These are phyloP conservation scores for Drosophila watanabei DNA, from an alignment of 1,140 invertebrate genomes.

Conservation along the genomic window DNA sequence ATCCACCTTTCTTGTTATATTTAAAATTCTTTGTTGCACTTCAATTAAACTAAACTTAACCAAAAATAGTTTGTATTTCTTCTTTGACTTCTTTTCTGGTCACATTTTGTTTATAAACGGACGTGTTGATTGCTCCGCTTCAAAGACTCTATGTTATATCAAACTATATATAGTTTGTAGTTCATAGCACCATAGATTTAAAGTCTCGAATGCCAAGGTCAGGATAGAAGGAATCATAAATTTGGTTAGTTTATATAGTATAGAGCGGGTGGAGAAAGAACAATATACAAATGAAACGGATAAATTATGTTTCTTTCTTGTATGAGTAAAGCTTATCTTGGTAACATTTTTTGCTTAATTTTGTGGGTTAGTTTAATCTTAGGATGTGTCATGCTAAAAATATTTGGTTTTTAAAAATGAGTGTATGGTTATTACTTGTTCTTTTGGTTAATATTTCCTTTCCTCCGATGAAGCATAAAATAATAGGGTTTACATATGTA, in stretches of 20 bases:
- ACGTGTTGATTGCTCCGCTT: constrained; percentile 47
- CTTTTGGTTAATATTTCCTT: neutral
- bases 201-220: constrained; percentile 66
- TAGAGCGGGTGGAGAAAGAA: neutral
- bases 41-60: neutral
- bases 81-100: constrained; percentile 49
- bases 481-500: too few relatives aligned
- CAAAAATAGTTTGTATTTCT: constrained; percentile 32
- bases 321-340: neutral
- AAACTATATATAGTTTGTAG: constrained; percentile 37
- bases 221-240: constrained; percentile 38
- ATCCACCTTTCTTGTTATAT: neutral
- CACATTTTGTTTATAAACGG: constrained; percentile 61
- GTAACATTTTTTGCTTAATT: neutral
- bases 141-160: constrained; percentile 26
- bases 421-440: too few relatives aligned
- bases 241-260: constrained; percentile 21
- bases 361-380: constrained; percentile 3
- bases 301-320: neutral
- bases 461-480: neutral
- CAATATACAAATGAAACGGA: neutral
- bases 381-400: neutral
- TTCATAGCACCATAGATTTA: constrained; percentile 39
- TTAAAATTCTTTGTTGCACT: constrained; percentile 4
- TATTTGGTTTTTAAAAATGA: neutral